These are phyloP conservation scores for Anarrhichthys ocellatus DNA, from an alignment of 2,113 vertebrate species.

Conservation along the genomic window DNA sequence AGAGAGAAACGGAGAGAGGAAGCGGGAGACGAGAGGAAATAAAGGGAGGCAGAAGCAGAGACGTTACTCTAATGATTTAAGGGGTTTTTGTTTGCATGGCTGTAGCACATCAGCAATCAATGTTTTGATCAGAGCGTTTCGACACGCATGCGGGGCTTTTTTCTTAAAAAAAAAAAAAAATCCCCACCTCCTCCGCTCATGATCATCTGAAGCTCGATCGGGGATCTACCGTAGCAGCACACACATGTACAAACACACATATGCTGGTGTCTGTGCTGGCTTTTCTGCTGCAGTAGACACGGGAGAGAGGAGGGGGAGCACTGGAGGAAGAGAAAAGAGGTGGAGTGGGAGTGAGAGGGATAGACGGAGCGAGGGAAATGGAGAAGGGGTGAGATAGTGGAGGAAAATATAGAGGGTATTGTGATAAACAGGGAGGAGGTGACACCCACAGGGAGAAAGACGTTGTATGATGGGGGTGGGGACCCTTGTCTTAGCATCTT, in stretches of 20 bases:
- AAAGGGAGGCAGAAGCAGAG: slow-evolving; percentile 53
- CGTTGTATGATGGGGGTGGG: slow-evolving; percentile 55
- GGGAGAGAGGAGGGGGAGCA: slow-evolving; percentile 58
- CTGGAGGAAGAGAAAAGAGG: slow-evolving; percentile 58
- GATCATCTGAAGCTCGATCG: slow-evolving; percentile 36
- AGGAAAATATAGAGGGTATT: slow-evolving; percentile 36
- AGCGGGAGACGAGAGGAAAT: slow-evolving; percentile 55
- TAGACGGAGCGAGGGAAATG: slow-evolving; percentile 63
- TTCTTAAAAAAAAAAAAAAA: background rate
- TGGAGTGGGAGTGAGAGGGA: slow-evolving; percentile 33
- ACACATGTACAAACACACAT: slow-evolving; percentile 65
- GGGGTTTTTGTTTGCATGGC: slow-evolving; percentile 64
- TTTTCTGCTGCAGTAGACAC: slow-evolving; percentile 84
- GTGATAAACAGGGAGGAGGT: slow-evolving; percentile 47
- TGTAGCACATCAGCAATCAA: slow-evolving; percentile 72
- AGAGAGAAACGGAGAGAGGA: slow-evolving; percentile 40
- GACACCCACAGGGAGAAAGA: slow-evolving; percentile 60
- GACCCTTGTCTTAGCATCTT: slow-evolving; percentile 66
- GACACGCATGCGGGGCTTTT: slow-evolving; percentile 12
- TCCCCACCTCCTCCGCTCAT: slow-evolving; percentile 33
- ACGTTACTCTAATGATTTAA: slow-evolving; percentile 70
- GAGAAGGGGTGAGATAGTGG: slow-evolving; percentile 65
- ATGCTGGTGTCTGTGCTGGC: slow-evolving; percentile 77
- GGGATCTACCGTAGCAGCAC: slow-evolving; percentile 57
- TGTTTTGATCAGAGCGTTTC: slow-evolving; percentile 64